These are phyloP conservation scores for Protonibea diacanthus DNA, from an alignment of 2,797 vertebrate species.

Conservation along the genomic window DNA sequence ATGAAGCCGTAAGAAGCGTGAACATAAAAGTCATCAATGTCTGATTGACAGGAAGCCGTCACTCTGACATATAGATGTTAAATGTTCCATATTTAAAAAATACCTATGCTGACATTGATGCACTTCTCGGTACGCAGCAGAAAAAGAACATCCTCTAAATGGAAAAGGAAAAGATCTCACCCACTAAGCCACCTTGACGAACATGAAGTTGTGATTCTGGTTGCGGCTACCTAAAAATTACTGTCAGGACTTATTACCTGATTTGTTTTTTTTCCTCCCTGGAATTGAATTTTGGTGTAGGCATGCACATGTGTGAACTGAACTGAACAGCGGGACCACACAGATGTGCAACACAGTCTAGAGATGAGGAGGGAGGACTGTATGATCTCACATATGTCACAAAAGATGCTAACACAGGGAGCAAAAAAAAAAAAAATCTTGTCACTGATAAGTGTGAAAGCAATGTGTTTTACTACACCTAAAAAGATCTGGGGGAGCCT, in stretches of 20 bases:
- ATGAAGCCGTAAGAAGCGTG: not conserved
- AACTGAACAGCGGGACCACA: conserved; percentile 53
- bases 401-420: conserved; percentile 60
- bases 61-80: not conserved
- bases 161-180: conserved; percentile 43
- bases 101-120: not conserved
- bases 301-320: conserved; percentile 42
- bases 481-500: conserved; percentile 72
- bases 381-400: conserved; percentile 72
- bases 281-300: conserved; percentile 39
- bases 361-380: conserved; percentile 25
- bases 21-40: not conserved
- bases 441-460: conserved; percentile 74
- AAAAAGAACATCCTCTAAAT: conserved; percentile 51
- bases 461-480: conserved; percentile 73
- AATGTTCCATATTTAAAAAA: not conserved
- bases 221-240: conserved; percentile 35
- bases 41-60: not conserved
- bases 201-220: conserved; percentile 9
- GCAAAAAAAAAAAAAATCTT: conserved; percentile 40
- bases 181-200: conserved; percentile 36
- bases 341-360: conserved; percentile 52
- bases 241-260: conserved; percentile 38
- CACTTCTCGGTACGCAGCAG: not conserved
- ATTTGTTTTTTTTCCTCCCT: conserved; percentile 23